Evolutionary conservation across 2,888 invertebrate species (phyloP), one percentile per base, ranked within the genome.

Genomic region (Microplitis deprimator): DNA sequence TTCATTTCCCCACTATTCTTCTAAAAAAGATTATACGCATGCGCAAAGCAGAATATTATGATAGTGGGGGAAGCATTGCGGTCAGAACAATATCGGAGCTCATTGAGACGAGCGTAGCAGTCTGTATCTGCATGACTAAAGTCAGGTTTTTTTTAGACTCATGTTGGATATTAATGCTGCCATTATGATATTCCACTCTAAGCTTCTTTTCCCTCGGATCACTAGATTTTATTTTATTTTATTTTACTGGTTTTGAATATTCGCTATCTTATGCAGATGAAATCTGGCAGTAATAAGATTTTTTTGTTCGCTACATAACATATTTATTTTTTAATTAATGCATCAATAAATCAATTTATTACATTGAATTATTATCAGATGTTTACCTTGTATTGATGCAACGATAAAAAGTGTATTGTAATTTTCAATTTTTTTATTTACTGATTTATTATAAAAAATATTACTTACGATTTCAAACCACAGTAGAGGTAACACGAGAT

Each of bases 391-490:
- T 10, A 5, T 13, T 50, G 10, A 13, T 8, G 10, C 13, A 50
- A 29, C 29, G 29, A 29, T 29, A 50, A 50, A 50, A 50, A 50
- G 41, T 72, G 13, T 10, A 72, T 17, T 40, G 60, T 64, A 13
- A 40, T 8, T 38, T 17, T 6, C 3, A 29, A 59, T 13, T n/a
- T 20, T 29, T 40, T n/a, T 38, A 6, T 6, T 6, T 76, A 39
- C 10, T 64, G 16, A 64, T 64, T 16, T 29, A 73, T 17, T 38
- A 79, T 67, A 74, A 41, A 29, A 5, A 50, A 8, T 40, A 6
- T 73, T 86, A 94, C 96, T 95, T 92, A 96, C 97, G 87, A 96
- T 96, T 92, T 97, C 96, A 82, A 96, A 96, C 97, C 97, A 97
- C 4, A 97, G 90, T 86, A 97, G 91, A 0, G 97, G 97, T 4